A percentile compares a stretch with the other conserved stretches of the same genome.
Conservation (phyloP, 2,113 vertebrate genomes). For the Pseudois nayaur region DNA sequence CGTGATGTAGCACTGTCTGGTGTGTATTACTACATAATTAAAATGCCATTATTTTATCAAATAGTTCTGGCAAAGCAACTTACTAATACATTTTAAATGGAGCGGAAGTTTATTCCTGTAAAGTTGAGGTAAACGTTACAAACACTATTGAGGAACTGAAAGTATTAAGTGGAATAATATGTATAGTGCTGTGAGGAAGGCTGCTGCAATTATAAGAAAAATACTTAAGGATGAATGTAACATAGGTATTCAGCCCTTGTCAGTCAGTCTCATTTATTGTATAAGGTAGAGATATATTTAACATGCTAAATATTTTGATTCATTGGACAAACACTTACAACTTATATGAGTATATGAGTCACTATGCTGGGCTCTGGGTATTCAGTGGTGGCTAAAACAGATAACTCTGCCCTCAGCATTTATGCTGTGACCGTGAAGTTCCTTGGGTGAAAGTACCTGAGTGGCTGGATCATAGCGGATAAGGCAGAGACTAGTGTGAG, state of each 20-base stretch:
- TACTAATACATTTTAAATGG: background rate
- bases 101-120: slow-evolving; percentile 6
- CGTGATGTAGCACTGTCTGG: slow-evolving; percentile 32
- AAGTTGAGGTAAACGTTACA: background rate
- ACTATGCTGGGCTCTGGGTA: background rate
- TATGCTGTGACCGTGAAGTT: background rate
- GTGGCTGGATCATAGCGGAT: background rate
- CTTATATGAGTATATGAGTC: background rate
- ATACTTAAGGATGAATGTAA: background rate
- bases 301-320: background rate
- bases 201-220: background rate
- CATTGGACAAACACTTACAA: background rate
- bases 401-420: background rate
- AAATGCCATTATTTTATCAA: slow-evolving; percentile 20
- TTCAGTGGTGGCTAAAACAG: background rate
- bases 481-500: background rate
- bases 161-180: background rate
- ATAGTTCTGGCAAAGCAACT: background rate
- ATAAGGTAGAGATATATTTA: background rate
- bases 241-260: background rate
- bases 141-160: background rate
- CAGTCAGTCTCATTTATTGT: background rate
- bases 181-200: background rate
- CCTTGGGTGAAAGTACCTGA: background rate
- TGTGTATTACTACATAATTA: slow-evolving; percentile 45